Conservation (phyloP, 2,888 invertebrate species). For the Perizoma affinitatum region DNA sequence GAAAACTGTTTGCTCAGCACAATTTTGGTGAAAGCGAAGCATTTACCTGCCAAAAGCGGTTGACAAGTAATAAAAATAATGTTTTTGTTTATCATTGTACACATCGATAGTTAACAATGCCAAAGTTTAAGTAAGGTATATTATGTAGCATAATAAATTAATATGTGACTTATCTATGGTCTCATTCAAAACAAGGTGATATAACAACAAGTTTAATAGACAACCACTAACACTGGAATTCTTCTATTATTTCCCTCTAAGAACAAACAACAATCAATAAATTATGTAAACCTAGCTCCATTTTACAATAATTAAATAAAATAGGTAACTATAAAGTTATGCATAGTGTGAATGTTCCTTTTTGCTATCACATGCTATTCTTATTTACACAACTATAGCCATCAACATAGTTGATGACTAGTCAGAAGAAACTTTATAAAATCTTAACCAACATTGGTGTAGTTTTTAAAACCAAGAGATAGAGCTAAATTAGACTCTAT, state of each 20-base stretch:
- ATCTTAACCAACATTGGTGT: slow-evolving; percentile 1
- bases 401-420: slow-evolving; percentile 18
- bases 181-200: slow-evolving; percentile 14
- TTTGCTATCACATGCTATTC: slow-evolving; percentile 29
- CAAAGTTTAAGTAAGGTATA: slow-evolving; percentile 11
- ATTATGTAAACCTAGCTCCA: slow-evolving; percentile 3
- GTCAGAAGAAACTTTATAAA: slow-evolving; percentile 10
- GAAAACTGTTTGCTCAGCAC: no score
- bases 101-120: not conserved
- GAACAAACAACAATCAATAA: slow-evolving; percentile 22
- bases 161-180: slow-evolving; percentile 3
- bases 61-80: no score
- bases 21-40: no score
- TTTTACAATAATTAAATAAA: slow-evolving; percentile 37
- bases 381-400: slow-evolving; percentile 4
- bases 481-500: no score
- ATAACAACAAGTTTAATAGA: slow-evolving; percentile 29
- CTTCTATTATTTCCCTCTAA: slow-evolving; percentile 18
- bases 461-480: not conserved
- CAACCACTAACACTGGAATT: slow-evolving; percentile 23
- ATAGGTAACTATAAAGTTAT: slow-evolving; percentile 11
- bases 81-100: no score
- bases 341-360: slow-evolving; percentile 27
- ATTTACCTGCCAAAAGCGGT: no score
- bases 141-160: slow-evolving; percentile 4